phyloP scores from a whole-genome alignment of 1,140 invertebrate species.

The Eriocheir sinensis region DNA sequence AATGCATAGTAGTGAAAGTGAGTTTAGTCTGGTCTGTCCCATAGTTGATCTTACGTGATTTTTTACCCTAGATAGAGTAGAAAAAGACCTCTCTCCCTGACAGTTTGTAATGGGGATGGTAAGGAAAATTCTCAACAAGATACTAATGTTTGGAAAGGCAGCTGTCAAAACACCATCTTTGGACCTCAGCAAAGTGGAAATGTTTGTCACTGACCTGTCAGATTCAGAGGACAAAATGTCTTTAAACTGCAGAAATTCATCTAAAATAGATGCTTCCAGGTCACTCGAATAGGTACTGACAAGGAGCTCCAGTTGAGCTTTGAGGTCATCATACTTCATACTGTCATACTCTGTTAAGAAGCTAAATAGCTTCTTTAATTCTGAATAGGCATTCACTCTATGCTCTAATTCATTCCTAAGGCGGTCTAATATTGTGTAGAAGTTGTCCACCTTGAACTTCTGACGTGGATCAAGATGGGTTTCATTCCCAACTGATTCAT shows the following conservation, averaged over 20 bases:
- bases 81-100: constrained; percentile 45
- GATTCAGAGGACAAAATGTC: constrained; percentile 32
- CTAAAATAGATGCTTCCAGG: constrained; percentile 38
- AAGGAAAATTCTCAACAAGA: background rate
- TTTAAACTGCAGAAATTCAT: constrained; percentile 46
- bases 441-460: constrained; percentile 51
- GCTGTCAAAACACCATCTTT: constrained; percentile 47
- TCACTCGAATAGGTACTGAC: constrained; percentile 49
- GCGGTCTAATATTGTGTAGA: constrained; percentile 48
- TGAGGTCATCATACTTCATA: constrained; percentile 58
- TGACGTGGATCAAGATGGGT: constrained; percentile 49
- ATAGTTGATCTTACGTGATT: background rate
- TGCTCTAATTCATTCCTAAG: constrained; percentile 49
- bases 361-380: constrained; percentile 44
- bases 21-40: constrained; percentile 27
- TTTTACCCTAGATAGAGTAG: constrained; percentile 18
- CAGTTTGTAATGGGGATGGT: constrained; percentile 37
- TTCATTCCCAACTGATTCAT: constrained; percentile 51
- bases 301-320: constrained; percentile 39
- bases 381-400: constrained; percentile 48
- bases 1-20: constrained; percentile 17
- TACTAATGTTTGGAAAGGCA: constrained; percentile 50
- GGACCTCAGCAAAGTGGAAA: constrained; percentile 48
- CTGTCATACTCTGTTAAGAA: too few species aligned
- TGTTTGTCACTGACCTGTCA: constrained; percentile 50